Base-by-base conservation (phyloP, 1,140 invertebrate genomes). In the Sipha flava region DNA sequence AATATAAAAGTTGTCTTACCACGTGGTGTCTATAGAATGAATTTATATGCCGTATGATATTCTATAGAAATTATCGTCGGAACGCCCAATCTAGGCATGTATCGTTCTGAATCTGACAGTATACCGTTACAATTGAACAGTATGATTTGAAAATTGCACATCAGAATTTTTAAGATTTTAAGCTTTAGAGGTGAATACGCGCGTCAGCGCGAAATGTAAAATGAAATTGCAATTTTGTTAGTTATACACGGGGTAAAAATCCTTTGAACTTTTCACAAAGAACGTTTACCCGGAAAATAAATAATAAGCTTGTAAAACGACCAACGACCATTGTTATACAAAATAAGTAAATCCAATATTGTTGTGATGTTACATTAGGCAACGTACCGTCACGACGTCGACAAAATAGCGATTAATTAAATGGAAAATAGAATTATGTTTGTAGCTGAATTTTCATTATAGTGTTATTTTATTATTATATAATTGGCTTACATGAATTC, bases 221-320 rank as follows among this genome's bases (percentile, higher is more conserved):
- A 68, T 68, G 43, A 45, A 68, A 68, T 68, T 68, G n/a, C 37
- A 68, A 68, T 68, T 68, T 68, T 23, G 23, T 2, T 21, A 40
- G 23, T 45, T 14, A 6, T 2, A 2, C 40, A 23, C n/a, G 29
- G 64, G 21, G 64, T n/a, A 68, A 45, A 68, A 45, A 29, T 45
- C 64, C 64, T 68, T 68, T 68, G 64, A 68, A 68, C 64, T 45
- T 43, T 29, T 23, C 23, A 68, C 64, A 68, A 68, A 68, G 40
- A 68, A 23, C 40, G n/a, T 45, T 68, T 29, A n/a, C 64, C 40
- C 40, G 21, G 21, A 16, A 68, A 68, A 68, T 68, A 68, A 68
- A 68, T 68, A 68, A 68, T 68, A 68, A 68, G 40, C 64, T 68
- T 14, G 40, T 1, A 23, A 18, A 16, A 68, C 40, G 64, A 68